These are phyloP conservation scores for Diorhabda sublineata DNA, from an alignment of 1,140 invertebrate species.

Conservation along the genomic window DNA sequence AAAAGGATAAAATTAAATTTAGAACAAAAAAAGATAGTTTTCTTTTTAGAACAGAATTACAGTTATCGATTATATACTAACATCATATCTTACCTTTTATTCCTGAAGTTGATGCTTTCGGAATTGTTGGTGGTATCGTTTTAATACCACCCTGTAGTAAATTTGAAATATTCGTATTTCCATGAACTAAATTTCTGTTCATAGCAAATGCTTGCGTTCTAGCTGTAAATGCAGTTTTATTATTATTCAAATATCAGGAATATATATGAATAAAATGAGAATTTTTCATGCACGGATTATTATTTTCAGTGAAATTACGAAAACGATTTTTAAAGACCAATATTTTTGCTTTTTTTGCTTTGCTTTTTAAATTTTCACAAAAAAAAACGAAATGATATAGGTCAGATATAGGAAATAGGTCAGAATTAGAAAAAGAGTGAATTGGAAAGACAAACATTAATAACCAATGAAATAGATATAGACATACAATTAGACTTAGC, in stretches of 20 bases:
- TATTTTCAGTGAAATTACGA: not conserved
- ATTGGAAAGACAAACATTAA: too few species aligned
- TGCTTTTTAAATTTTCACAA: not conserved
- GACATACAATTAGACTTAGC: too few species aligned
- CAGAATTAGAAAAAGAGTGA: too few species aligned
- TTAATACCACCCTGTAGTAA: slow-evolving; percentile 33
- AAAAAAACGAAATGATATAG: not conserved
- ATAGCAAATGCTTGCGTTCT: slow-evolving; percentile 34
- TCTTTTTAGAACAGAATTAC: too few species aligned
- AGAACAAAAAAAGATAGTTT: too few species aligned
- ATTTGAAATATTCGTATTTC: slow-evolving; percentile 27
- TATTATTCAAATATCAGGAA: not conserved
- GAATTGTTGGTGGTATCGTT: slow-evolving; percentile 24
- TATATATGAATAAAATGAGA: not conserved
- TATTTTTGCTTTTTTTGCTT: not conserved
- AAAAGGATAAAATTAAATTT: too few species aligned
- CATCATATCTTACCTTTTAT: slow-evolving; percentile 35
- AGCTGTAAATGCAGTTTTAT: slow-evolving; percentile 17
- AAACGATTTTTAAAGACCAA: not conserved
- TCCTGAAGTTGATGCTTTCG: slow-evolving; percentile 29
- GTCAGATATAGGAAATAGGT: not conserved
- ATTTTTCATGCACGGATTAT: not conserved
- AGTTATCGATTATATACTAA: too few species aligned
- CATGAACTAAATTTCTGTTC: slow-evolving; percentile 23
- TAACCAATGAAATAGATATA: too few species aligned